phyloP scores from a whole-genome alignment of 2,113 vertebrate species.

The Thomomys bottae region DNA sequence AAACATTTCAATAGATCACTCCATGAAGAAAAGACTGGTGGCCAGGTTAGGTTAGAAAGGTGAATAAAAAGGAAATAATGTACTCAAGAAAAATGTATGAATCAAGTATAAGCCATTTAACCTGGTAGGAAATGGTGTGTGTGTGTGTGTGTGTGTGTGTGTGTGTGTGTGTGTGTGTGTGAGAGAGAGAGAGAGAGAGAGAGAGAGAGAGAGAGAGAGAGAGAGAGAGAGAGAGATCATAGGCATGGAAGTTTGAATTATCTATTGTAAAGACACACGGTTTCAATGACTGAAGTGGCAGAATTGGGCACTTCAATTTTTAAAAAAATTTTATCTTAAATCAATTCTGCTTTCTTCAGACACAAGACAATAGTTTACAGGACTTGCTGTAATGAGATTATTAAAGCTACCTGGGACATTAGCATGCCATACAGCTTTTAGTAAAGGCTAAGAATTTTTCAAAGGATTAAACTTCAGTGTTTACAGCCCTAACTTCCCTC shows the following conservation, averaged over 20 bases:
- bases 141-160: no score
- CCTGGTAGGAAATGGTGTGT: not conserved
- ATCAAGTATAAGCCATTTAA: not conserved
- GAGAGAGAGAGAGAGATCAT: no score
- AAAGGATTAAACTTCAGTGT: not conserved
- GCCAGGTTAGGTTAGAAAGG: no score
- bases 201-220: no score
- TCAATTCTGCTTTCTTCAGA: not conserved
- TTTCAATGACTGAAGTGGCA: not conserved
- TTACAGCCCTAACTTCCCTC: no score
- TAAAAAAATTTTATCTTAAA: not conserved
- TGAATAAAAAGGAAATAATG: no score
- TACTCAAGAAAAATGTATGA: no score
- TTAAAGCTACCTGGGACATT: not conserved
- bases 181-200: no score
- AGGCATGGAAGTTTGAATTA: not conserved
- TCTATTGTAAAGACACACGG: not conserved
- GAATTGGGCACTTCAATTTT: not conserved
- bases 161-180: not conserved
- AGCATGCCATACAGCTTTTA: not conserved
- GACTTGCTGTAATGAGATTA: not conserved
- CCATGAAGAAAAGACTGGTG: not conserved
- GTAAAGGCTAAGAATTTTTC: not conserved
- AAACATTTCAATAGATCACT: not conserved
- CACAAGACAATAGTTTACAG: not conserved